Percentiles rank a stretch among this genome's conserved stretches.
phyloP scores from a whole-genome alignment of 2,797 vertebrate genomes.

The Sebastes oblongus region DNA sequence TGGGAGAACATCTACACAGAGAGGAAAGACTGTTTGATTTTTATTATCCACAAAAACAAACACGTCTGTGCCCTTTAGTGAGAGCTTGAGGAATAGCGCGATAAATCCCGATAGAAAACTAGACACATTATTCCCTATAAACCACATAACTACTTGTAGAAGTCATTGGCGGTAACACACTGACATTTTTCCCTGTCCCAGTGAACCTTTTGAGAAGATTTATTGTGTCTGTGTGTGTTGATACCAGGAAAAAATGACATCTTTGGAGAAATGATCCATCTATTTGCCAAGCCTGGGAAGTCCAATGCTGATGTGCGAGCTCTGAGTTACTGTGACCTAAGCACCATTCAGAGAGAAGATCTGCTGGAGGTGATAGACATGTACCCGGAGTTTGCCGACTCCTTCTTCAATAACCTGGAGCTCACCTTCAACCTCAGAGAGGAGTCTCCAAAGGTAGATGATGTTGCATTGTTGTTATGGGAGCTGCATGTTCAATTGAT shows the following conservation, averaged over 20 bases:
- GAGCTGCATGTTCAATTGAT: not conserved
- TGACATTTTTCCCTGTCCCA: not conserved
- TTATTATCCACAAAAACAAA: conserved; percentile 63
- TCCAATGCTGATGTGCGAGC: conserved; percentile 97
- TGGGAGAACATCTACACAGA: conserved; percentile 43
- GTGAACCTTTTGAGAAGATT: conserved; percentile 6
- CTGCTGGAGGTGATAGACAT: conserved; percentile 97
- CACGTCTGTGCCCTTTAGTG: conserved; percentile 39
- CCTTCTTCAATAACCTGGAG: conserved; percentile 95
- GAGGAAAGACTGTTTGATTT: conserved; percentile 51
- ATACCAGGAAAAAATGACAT: conserved; percentile 96
- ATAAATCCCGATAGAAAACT: conserved; percentile 16
- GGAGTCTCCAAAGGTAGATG: conserved; percentile 87
- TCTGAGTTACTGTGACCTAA: conserved; percentile 96
- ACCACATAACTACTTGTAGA: not conserved
- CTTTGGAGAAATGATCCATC: conserved; percentile 98
- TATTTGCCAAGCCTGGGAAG: conserved; percentile 94
- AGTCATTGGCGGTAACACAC: conserved; percentile 3
- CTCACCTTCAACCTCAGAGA: conserved; percentile 97
- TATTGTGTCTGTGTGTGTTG: conserved; percentile 22
- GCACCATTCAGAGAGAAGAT: conserved; percentile 97
- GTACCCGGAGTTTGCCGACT: conserved; percentile 98
- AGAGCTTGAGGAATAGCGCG: conserved; percentile 26
- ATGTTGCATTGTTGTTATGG: not conserved
- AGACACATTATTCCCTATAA: conserved; percentile 9